phyloP scores from a whole-genome alignment of 2,888 invertebrate species.

The Meiosimyza decipiens region DNA sequence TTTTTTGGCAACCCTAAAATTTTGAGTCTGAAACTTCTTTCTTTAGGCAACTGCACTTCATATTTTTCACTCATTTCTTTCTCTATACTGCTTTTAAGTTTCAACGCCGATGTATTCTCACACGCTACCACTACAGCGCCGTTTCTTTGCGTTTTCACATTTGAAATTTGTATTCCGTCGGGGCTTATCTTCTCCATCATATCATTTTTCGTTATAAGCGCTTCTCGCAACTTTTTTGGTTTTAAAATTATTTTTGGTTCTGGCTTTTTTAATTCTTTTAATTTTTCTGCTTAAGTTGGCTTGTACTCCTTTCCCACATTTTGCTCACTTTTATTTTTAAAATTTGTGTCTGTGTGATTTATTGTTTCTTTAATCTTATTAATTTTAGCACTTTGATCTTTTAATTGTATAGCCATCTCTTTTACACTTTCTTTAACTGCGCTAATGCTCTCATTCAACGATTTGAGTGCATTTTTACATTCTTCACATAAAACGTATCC shows the following conservation, averaged over 20 bases:
- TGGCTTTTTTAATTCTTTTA: not conserved
- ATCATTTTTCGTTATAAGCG: not conserved
- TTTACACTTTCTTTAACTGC: no score
- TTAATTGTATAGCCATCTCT: no score
- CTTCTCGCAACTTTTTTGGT: not conserved
- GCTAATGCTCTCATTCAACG: no score
- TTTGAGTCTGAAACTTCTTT: slow-evolving; percentile 11
- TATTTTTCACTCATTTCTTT: slow-evolving; percentile 9
- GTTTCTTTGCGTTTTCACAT: slow-evolving; percentile 2
- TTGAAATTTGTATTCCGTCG: slow-evolving; percentile 7
- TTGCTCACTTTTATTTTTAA: not conserved
- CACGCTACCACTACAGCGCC: not conserved
- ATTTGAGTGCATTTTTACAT: no score
- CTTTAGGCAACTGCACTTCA: slow-evolving; percentile 9
- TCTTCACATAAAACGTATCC: no score
- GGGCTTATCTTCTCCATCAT: not conserved
- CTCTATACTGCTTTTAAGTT: slow-evolving; percentile 9
- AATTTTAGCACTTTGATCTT: no score
- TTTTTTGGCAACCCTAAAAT: slow-evolving; percentile 1
- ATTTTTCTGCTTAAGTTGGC: not conserved
- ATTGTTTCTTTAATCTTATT: not conserved
- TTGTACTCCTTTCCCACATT: no score
- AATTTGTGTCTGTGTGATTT: not conserved
- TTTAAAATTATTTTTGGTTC: slow-evolving; percentile 1
- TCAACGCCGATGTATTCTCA: not conserved